Evolutionary conservation across 2,888 invertebrate species (phyloP), one percentile per base, ranked within the genome.

Genomic region (Drosophila yooni): DNA sequence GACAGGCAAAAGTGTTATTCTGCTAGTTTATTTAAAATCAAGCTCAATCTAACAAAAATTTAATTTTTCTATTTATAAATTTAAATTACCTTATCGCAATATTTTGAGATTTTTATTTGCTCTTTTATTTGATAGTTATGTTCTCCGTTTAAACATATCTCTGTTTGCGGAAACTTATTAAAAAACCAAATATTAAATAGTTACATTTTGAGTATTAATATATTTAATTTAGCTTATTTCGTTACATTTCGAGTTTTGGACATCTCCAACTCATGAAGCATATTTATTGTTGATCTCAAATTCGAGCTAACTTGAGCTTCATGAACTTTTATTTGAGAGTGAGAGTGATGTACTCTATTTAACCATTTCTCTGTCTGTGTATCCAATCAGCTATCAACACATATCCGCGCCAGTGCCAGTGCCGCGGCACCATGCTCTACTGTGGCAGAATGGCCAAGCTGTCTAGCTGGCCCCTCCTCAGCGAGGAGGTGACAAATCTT

Each of bases 381-480:
- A 27, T 29, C 21, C 15, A 10, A 3, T 7, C 48, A 93, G 93
- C 89, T 83, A 92, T 93, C 67, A 74, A 79, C 81, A 91, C 92
- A 92, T 93, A 92, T 92, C 93, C 93, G 10, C 88, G 83, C 48
- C 51, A 65, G 36, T 93, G 93, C 81, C 82, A 76, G 52, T 93
- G 93, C 27, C 78, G 74, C 33, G 81, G 79, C 63, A 87, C 82
- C 18, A 88, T 85, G 38, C 75, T 92, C 18, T 91, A 90, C 53
- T 92, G 92, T 66, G 91, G 91, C 48, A 86, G 78, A 5, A 67
- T 54, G 21, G 88, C 91, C 36, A 89, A 88, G 65, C 61, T 91
- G 56, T 84, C 80, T 11, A 82, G 82, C 31, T 88, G 87, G 69
- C 91, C 92, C 0, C 63, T 79, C 43, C 76, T 92, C 52, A 91